phyloP scores from a whole-genome alignment of 2,797 vertebrate species.

The Micrastur ruficollis region DNA sequence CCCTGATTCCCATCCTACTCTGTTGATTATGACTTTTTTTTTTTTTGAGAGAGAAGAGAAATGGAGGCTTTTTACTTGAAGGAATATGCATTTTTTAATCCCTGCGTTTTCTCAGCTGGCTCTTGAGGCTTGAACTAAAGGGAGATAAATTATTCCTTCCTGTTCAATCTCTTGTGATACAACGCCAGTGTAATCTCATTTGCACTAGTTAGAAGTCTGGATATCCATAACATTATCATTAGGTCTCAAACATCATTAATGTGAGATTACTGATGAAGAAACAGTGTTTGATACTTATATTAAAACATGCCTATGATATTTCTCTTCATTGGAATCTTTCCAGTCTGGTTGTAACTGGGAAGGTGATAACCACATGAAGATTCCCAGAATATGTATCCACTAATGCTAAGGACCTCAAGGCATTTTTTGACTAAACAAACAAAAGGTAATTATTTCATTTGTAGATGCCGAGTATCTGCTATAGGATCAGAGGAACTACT shows the following conservation, averaged over 20 bases:
- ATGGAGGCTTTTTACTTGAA: neutral
- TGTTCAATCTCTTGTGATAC: neutral
- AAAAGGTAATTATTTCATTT: neutral
- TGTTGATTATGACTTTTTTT: slow-evolving; percentile 11
- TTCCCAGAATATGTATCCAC: neutral
- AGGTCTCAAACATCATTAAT: neutral
- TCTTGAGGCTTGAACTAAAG: neutral
- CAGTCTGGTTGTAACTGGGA: neutral
- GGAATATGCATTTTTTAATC: neutral
- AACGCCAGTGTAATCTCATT: neutral
- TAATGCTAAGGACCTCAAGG: neutral
- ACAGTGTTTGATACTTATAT: neutral
- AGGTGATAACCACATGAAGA: neutral
- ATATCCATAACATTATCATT: neutral
- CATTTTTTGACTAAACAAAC: neutral
- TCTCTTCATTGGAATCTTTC: neutral
- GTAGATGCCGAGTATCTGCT: neutral
- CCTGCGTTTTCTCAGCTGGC: neutral
- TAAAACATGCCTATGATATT: neutral
- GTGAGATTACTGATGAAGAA: neutral
- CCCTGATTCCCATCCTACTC: slow-evolving; percentile 12
- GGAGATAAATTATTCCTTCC: neutral
- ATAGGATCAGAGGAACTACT: neutral
- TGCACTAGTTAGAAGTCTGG: neutral
- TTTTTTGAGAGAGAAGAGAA: neutral